Conservation (phyloP, 2,797 vertebrate species). For the Cossypha polioptera region DNA sequence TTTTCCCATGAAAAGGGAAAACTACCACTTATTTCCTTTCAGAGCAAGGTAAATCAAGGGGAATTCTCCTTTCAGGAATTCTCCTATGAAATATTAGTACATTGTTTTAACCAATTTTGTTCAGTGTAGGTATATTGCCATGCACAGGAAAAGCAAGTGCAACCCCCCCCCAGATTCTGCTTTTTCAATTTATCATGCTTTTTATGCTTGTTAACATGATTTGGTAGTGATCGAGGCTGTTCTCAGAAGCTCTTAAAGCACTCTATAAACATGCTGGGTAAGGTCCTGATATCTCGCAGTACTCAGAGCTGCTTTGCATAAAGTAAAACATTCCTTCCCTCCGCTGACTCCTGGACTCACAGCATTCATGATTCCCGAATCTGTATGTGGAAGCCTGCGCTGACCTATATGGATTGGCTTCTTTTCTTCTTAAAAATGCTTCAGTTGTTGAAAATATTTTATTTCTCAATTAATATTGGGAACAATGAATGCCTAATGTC, state of each 20-base stretch:
- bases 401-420: fast-evolving
- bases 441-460: not conserved
- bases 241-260: not conserved
- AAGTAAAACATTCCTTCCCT: not conserved
- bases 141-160: not conserved
- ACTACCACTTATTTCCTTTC: not conserved
- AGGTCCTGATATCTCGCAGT: not conserved
- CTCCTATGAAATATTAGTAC: not conserved
- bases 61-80: not conserved
- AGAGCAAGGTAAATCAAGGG: not conserved
- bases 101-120: not conserved
- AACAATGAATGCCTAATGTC: not conserved
- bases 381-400: fast-evolving
- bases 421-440: not conserved
- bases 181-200: not conserved
- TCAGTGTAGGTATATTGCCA: not conserved
- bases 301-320: not conserved
- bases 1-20: conserved; percentile 6
- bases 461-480: not conserved
- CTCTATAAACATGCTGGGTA: not conserved
- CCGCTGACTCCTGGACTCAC: not conserved
- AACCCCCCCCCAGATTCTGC: not conserved
- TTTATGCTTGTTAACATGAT: not conserved
- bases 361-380: fast-evolving
- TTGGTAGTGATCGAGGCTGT: not conserved